Base-by-base conservation (phyloP, 2,888 invertebrate species). In the Cosmorhoe ocellata region DNA sequence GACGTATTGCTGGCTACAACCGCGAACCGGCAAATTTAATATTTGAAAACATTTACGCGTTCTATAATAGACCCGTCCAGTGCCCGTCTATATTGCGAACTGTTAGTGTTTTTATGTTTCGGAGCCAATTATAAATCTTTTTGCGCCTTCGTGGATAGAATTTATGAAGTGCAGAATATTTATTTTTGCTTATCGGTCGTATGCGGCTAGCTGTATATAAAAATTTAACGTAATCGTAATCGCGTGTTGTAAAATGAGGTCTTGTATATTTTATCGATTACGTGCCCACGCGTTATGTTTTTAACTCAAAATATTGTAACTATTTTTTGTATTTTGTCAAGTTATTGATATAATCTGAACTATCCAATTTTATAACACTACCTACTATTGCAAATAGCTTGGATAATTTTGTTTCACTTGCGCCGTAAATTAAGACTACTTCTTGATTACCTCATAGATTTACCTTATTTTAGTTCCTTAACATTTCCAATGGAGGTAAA, bases 1-100 rank as follows among this genome's bases (percentile, higher is more conserved):
- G 69, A 71, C 78, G 81, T 74, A 63, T 64, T 60, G 57, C 55
- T 18, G 66, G 63, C 66, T 64, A 52, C 28, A 51, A 58, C 41
- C 51, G 61, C 50, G 61, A 59, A 63, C 79, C 81, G 81, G 78
- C 74, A 64, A 74, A 71, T 62, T 67, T 67, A 68, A 71, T 75
- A 56, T 66, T 66, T 67, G 61, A 61, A 72, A 75, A 72, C 61
- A 70, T 73, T 33, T 69, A 71, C 81, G 80, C 79, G 83, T 84
- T 80, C 80, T 36, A 59, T 34, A 27, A 42, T 33, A 60, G 46
- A 63, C 71, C 84, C 83, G 84, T 83, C 84, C 84, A 63, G 61
- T 69, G 58, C 18, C 38, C 30, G 75, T 78, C 73, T 61, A 74
- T 63, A 62, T 66, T 62, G 73, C 33, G 14, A 69, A 59, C 63